phyloP scores from a whole-genome alignment of 2,113 vertebrate genomes.

The Lampris megalopsis region DNA sequence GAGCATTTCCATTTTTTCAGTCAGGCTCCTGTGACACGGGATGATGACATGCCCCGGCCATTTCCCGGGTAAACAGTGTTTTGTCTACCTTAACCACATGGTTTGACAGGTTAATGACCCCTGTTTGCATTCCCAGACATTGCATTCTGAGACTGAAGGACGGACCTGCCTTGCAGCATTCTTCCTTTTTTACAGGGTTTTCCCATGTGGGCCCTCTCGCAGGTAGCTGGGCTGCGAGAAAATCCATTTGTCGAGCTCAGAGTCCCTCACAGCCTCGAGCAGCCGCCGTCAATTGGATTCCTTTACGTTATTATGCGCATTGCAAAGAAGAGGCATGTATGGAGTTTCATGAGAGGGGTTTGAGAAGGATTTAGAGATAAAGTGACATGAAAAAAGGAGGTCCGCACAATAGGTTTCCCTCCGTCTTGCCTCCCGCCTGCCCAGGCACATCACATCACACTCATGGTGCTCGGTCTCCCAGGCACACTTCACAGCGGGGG shows the following conservation, averaged over 20 bases:
- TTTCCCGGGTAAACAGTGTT: slow-evolving; percentile 48
- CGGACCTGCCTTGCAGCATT: slow-evolving; percentile 60
- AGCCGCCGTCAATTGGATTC: slow-evolving; percentile 56
- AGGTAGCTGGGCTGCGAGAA: slow-evolving; percentile 45
- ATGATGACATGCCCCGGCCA: slow-evolving; percentile 25
- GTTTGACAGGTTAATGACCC: slow-evolving; percentile 52
- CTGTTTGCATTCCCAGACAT: slow-evolving; percentile 43
- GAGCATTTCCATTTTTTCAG: slow-evolving; percentile 41
- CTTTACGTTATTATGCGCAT: slow-evolving; percentile 66
- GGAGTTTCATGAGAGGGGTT: slow-evolving; percentile 31
- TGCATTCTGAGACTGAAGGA: slow-evolving; percentile 56
- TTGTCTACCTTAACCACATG: slow-evolving; percentile 54
- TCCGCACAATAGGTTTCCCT: slow-evolving; percentile 23
- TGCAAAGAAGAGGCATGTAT: slow-evolving; percentile 35
- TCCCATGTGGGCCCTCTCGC: slow-evolving; percentile 51
- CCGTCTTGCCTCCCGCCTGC: slow-evolving; percentile 13
- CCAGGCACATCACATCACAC: slow-evolving; percentile 25
- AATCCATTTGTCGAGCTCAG: slow-evolving; percentile 64
- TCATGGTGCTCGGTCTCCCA: slow-evolving; percentile 37
- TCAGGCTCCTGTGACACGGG: slow-evolving; percentile 14
- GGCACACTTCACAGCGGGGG: slow-evolving; percentile 25
- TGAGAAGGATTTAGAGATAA: slow-evolving; percentile 23
- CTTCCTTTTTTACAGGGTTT: slow-evolving; percentile 21
- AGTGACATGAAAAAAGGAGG: neutral
- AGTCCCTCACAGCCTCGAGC: slow-evolving; percentile 61